Percentiles rank a stretch among this genome's conserved stretches.
Evolutionary conservation across 2,797 vertebrate genomes (phyloP).

Genomic region (Alca torda): DNA sequence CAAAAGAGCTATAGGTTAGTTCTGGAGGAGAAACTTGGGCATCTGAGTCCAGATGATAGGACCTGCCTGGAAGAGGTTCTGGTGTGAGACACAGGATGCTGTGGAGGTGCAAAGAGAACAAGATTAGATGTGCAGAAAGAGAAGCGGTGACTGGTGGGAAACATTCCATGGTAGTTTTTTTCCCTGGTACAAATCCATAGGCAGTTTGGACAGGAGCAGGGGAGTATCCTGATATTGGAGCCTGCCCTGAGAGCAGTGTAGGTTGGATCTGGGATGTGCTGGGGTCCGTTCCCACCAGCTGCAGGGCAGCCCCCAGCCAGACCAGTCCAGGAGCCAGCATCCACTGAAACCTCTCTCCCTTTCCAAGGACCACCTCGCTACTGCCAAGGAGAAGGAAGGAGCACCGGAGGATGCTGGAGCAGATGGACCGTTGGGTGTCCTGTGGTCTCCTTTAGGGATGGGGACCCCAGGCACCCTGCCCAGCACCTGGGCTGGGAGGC

Average conservation of each 20-base stretch:
- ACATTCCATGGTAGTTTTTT: not conserved
- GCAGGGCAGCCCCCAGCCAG: not conserved
- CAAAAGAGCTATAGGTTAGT: not conserved
- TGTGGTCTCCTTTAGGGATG: not conserved
- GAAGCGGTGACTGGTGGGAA: not conserved
- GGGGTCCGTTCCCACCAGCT: not conserved
- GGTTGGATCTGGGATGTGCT: not conserved
- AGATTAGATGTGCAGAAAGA: not conserved
- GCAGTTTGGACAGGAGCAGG: not conserved
- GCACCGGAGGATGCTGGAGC: not conserved
- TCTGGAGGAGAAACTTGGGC: not conserved
- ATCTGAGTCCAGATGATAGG: not conserved
- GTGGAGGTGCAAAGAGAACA: not conserved
- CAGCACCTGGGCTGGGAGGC: not conserved
- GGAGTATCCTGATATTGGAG: not conserved
- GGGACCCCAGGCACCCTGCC: not conserved
- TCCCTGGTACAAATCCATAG: not conserved
- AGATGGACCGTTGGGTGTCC: fast-evolving
- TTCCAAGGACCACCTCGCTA: not conserved
- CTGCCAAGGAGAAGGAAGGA: not conserved
- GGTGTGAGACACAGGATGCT: not conserved
- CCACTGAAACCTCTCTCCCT: not conserved
- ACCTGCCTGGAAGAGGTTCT: not conserved
- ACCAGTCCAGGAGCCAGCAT: not conserved
- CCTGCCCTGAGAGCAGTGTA: not conserved